These are phyloP conservation scores for Coreius guichenoti DNA, from an alignment of 2,797 vertebrate genomes.

Conservation along the genomic window DNA sequence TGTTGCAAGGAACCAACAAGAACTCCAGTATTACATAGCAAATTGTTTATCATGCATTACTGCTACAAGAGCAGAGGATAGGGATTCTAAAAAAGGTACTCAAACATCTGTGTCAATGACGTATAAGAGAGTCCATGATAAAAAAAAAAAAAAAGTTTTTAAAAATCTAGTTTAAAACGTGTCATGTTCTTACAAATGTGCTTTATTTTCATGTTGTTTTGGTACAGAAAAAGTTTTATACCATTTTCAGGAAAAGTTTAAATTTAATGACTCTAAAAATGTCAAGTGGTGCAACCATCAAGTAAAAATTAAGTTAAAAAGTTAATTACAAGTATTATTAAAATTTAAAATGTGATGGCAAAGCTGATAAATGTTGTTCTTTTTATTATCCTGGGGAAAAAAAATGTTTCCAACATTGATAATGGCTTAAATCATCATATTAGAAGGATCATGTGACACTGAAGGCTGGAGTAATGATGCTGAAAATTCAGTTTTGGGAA, in stretches of 20 bases:
- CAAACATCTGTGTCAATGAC: neutral
- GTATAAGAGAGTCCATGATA: neutral
- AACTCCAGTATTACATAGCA: constrained; percentile 52
- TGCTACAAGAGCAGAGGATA: neutral
- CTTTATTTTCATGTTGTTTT: neutral
- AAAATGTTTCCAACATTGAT: neutral
- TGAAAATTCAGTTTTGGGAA: neutral
- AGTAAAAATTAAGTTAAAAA: too few relatives aligned
- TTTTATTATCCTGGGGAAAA: too few relatives aligned
- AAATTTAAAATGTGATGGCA: too few relatives aligned
- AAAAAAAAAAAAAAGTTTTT: neutral
- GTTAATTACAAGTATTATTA: too few relatives aligned
- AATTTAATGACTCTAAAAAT: neutral
- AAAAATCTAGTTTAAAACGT: neutral
- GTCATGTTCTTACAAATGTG: neutral
- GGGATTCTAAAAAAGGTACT: neutral
- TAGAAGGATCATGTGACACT: neutral
- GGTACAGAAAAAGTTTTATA: too few relatives aligned
- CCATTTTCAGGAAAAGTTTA: neutral
- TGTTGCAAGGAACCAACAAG: constrained; percentile 70
- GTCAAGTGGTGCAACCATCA: neutral
- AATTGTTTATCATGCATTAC: constrained; percentile 24
- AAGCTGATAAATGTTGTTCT: too few relatives aligned
- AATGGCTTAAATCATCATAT: neutral
- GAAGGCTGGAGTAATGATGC: too few relatives aligned